phyloP scores from a whole-genome alignment of 1,140 invertebrate genomes.

The Trichonephila clavata region DNA sequence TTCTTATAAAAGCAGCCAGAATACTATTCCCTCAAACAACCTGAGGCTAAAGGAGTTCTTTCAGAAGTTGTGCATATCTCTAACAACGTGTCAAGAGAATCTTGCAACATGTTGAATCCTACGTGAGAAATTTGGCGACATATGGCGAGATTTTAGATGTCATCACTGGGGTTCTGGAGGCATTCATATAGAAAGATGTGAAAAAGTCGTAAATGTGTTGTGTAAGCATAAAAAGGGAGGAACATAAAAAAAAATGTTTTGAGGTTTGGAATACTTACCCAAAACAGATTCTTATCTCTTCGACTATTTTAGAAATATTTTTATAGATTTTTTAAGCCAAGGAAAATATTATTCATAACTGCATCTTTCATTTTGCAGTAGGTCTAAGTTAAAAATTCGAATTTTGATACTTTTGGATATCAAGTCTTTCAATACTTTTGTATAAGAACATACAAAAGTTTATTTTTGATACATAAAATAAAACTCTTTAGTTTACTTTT shows the following conservation, averaged over 20 bases:
- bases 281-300: too few relatives aligned
- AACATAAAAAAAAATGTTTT: background rate
- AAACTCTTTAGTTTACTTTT: too few relatives aligned
- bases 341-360: background rate
- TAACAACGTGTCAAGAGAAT: background rate
- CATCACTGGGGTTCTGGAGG: background rate
- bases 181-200: background rate
- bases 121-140: background rate
- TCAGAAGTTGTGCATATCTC: background rate
- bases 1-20: too few relatives aligned
- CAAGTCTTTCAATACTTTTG: too few relatives aligned
- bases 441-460: too few relatives aligned
- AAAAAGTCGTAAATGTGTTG: background rate
- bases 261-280: background rate
- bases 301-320: too few relatives aligned
- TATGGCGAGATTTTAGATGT: background rate
- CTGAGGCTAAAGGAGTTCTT: background rate
- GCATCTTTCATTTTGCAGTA: background rate
- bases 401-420: too few relatives aligned
- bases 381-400: background rate
- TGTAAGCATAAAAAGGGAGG: background rate
- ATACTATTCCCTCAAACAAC: too few relatives aligned
- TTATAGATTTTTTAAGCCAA: background rate
- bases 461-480: too few relatives aligned
- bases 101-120: background rate